A percentile compares a stretch with the other conserved stretches of the same genome.
These are phyloP conservation scores for Odontocerum albicorne DNA, from an alignment of 2,888 invertebrate species.

Conservation along the genomic window DNA sequence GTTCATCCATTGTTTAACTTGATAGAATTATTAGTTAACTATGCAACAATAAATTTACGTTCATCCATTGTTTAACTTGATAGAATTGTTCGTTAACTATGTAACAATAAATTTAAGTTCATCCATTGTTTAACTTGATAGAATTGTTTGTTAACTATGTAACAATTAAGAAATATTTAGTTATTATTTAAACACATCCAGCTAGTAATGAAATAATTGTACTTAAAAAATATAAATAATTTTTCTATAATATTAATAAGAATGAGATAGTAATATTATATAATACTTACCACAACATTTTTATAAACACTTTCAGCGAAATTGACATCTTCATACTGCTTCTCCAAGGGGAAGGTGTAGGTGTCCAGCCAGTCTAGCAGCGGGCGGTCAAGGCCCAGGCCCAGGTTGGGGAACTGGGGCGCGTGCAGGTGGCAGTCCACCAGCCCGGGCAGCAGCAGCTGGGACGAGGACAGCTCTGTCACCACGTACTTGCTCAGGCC, in stretches of 20 bases:
- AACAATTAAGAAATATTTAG: too few relatives aligned
- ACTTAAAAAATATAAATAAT: too few relatives aligned
- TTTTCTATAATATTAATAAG: background rate
- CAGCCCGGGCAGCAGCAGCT: conserved; percentile 85
- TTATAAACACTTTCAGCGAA: conserved; percentile 74
- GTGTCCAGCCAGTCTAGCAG: conserved; percentile 82
- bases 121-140: too few relatives aligned
- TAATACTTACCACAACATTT: conserved; percentile 78
- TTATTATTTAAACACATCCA: too few relatives aligned
- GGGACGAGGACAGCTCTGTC: conserved; percentile 44
- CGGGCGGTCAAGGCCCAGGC: conserved; percentile 77
- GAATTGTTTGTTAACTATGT: too few relatives aligned
- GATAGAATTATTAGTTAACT: too few relatives aligned
- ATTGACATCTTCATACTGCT: conserved; percentile 64
- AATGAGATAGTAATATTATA: background rate
- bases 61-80: too few relatives aligned
- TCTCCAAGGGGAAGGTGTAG: conserved; percentile 86
- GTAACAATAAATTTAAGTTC: too few relatives aligned
- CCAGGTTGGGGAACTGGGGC: conserved; percentile 84
- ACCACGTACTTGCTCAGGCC: conserved; percentile 34
- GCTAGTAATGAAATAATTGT: too few relatives aligned
- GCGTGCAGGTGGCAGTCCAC: conserved; percentile 91
- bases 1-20: too few relatives aligned
- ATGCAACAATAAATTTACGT: too few relatives aligned
- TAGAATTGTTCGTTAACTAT: too few relatives aligned